These are phyloP conservation scores for Centropyge bicolor DNA, from an alignment of 2,797 vertebrate genomes.

Conservation along the genomic window DNA sequence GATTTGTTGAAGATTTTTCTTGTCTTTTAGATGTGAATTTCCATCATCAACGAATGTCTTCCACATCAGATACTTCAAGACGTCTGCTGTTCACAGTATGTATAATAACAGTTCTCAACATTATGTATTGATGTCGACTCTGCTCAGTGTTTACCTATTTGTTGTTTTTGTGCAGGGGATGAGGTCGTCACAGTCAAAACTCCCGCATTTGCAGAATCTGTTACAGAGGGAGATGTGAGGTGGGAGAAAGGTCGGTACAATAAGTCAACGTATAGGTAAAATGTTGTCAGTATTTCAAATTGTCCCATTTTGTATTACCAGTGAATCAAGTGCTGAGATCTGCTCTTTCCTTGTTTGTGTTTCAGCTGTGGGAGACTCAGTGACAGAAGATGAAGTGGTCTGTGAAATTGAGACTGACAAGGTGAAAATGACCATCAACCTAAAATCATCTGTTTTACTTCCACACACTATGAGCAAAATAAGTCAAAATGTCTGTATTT, in stretches of 20 bases:
- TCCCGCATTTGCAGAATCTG: conserved; percentile 95
- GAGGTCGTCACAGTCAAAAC: conserved; percentile 94
- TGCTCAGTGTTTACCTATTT: conserved; percentile 1
- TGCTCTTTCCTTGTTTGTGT: not conserved
- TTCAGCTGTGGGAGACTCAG: conserved; percentile 94
- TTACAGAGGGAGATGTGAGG: conserved; percentile 98
- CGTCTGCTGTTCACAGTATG: conserved; percentile 78
- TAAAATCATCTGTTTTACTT: not conserved
- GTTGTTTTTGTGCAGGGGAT: conserved; percentile 83
- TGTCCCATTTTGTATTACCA: not conserved
- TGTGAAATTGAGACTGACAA: conserved; percentile 99
- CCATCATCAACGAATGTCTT: conserved; percentile 75
- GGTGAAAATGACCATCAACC: conserved; percentile 72
- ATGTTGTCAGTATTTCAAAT: not conserved
- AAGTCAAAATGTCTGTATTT: not conserved
- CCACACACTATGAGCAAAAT: not conserved
- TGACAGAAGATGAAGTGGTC: conserved; percentile 95
- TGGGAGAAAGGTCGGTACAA: conserved; percentile 94
- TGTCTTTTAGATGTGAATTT: conserved; percentile 79
- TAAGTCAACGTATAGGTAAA: not conserved
- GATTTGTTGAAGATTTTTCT: not conserved
- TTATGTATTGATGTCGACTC: not conserved
- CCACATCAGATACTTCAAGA: conserved; percentile 88
- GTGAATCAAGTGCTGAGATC: not conserved
- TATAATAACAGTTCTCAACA: not conserved